Evolutionary conservation across 2,113 vertebrate species (phyloP).

Genomic region (Dunckerocampus dactyliophorus): DNA sequence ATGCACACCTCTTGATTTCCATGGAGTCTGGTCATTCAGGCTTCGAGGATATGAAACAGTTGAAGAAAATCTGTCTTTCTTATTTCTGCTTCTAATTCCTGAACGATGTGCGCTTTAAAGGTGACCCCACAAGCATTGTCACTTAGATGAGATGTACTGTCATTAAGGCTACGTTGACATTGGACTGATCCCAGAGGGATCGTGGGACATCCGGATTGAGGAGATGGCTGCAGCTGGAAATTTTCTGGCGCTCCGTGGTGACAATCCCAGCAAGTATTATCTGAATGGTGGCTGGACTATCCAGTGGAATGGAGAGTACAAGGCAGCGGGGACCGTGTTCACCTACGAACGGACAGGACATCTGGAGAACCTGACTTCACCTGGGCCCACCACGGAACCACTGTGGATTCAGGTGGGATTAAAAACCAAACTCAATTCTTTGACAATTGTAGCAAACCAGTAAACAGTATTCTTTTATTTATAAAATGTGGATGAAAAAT

Average conservation of each 20-base stretch:
- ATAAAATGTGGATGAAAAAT: too few species aligned
- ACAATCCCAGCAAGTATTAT: slow-evolving; percentile 85
- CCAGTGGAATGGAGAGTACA: slow-evolving; percentile 92
- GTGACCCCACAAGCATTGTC: not conserved
- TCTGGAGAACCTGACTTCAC: slow-evolving; percentile 90
- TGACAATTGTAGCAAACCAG: too few species aligned
- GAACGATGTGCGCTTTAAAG: not conserved
- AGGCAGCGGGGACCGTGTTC: slow-evolving; percentile 88
- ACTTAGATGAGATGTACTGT: not conserved
- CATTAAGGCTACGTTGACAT: slow-evolving; percentile 88
- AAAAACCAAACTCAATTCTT: not conserved
- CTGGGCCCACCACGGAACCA: slow-evolving; percentile 85
- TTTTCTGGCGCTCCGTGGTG: slow-evolving; percentile 86
- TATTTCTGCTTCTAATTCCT: not conserved
- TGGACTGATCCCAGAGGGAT: slow-evolving; percentile 86
- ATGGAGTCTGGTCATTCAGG: too few species aligned
- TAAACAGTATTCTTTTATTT: too few species aligned
- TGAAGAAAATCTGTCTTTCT: not conserved
- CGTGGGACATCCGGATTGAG: slow-evolving; percentile 84
- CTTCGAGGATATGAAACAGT: not conserved
- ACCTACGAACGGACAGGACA: slow-evolving; percentile 84
- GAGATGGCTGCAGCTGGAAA: slow-evolving; percentile 87
- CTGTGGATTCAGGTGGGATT: slow-evolving; percentile 90
- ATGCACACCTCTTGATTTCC: not conserved
- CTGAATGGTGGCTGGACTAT: slow-evolving; percentile 93